Percentiles rank a stretch among this genome's conserved stretches.
phyloP scores from a whole-genome alignment of 1,140 invertebrate genomes.

The Tetraneura akinire region DNA sequence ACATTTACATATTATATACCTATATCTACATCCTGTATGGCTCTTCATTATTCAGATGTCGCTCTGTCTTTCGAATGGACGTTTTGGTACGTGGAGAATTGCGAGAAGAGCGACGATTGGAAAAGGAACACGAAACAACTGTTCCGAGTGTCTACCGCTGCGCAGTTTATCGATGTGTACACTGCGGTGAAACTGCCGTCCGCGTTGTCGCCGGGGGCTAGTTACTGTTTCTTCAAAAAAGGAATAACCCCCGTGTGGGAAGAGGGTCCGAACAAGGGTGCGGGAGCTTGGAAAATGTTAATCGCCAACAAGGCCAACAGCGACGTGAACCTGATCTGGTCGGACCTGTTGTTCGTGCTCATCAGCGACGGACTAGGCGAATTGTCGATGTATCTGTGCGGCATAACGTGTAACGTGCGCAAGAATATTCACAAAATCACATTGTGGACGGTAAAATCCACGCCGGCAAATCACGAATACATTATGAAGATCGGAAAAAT shows the following conservation, averaged over 20 bases:
- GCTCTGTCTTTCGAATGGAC: neutral
- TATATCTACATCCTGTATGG: too few species aligned
- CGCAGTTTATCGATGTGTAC: neutral
- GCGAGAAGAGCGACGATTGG: neutral
- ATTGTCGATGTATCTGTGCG: conserved; percentile 14
- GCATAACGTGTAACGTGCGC: neutral
- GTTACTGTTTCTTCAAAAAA: conserved; percentile 25
- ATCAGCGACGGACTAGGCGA: neutral
- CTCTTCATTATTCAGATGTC: too few species aligned
- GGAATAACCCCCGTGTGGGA: conserved; percentile 26
- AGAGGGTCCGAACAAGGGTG: conserved; percentile 12
- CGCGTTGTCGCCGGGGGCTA: neutral
- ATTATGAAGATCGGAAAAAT: conserved; percentile 15
- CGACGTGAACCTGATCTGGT: conserved; percentile 27
- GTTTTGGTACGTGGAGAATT: conserved; percentile 4
- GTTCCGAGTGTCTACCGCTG: neutral
- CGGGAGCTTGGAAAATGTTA: neutral
- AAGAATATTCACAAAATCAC: neutral
- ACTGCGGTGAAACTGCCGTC: neutral
- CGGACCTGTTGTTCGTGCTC: neutral
- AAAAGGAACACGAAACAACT: neutral
- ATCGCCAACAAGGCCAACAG: neutral
- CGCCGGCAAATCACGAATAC: neutral
- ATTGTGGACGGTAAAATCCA: conserved; percentile 9
- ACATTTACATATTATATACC: too few species aligned